Base-by-base conservation (phyloP, 1,140 invertebrate genomes). In the Procambarus clarkii region DNA sequence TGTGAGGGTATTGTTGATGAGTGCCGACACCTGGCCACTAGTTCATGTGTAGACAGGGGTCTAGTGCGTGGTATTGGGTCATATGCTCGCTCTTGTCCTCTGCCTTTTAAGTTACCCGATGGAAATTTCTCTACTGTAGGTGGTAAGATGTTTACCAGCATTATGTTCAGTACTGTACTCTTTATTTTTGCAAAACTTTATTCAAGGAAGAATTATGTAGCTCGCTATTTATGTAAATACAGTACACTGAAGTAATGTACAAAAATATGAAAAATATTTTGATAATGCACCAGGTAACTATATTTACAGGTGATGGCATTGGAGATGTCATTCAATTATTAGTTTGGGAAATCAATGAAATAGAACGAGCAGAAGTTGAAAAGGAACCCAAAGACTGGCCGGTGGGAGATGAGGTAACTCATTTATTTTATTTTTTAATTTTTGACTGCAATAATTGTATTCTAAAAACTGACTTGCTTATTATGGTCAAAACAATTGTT, bases 371-470 rank as follows among this genome's bases (percentile, higher is more conserved):
- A 13, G 92, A 93, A 84, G 81, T 91, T 3, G 92, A 93, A 69
- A 93, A 86, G 54, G 92, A 93, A 79, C 90, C 87, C n/a, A 93
- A 90, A 74, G 92, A 93, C 60, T 93, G 92, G 92, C 91, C 92
- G 4, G 91, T 93, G 60, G 92, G 90, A 15, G 91, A 92, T 76
- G 91, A 92, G 84, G 92, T 93, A 86, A 87, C 74, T 18, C 4
- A 64, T 11, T 46, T 2, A 18, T 54, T 48, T 64, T 54, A 13
- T 9, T 54, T 54, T 54, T 54, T 54, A 9, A 54, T 9, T 54
- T 54, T 54, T 54, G 50, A 5, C 50, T 34, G 34, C 2, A 54
- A 3, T 54, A 9, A 54, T 54, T 54, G 8, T 54, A 54, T 54
- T 34, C 34, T 34, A 34, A 34, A 34, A 34, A 34, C 34, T 34